Conservation (phyloP, 2,888 invertebrate genomes). For the Polyploca ridens region DNA sequence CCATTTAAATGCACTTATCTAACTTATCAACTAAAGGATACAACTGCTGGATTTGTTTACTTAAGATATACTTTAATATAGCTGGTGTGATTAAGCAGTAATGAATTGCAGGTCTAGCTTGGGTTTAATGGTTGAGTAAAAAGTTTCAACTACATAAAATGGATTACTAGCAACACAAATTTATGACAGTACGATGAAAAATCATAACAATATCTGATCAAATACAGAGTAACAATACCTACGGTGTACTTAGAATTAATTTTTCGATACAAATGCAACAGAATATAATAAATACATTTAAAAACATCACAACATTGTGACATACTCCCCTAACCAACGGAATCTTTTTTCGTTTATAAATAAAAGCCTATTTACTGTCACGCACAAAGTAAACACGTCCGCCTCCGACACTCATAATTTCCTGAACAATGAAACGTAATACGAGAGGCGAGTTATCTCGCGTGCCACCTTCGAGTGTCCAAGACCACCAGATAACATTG, state of each 20-base stretch:
- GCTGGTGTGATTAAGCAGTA: not conserved
- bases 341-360: slow-evolving; percentile 40
- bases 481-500: slow-evolving; percentile 69
- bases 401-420: slow-evolving; percentile 69
- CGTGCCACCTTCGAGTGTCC: slow-evolving; percentile 63
- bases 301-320: not conserved
- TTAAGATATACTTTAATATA: not conserved
- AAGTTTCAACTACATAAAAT: too few relatives aligned
- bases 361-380: slow-evolving; percentile 65
- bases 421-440: slow-evolving; percentile 72
- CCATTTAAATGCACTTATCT: slow-evolving; percentile 3
- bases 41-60: not conserved
- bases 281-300: not conserved
- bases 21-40: not conserved
- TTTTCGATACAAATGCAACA: not conserved
- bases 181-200: not conserved
- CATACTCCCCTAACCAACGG: not conserved
- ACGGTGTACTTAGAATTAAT: not conserved
- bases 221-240: not conserved
- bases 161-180: too few relatives aligned
- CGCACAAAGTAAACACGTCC: slow-evolving; percentile 74
- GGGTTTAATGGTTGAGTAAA: too few relatives aligned
- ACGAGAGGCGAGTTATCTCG: slow-evolving; percentile 65
- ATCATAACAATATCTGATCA: not conserved
- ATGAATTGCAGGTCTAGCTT: too few relatives aligned